Conservation (phyloP, 2,888 invertebrate species). For the Tyria jacobaeae region DNA sequence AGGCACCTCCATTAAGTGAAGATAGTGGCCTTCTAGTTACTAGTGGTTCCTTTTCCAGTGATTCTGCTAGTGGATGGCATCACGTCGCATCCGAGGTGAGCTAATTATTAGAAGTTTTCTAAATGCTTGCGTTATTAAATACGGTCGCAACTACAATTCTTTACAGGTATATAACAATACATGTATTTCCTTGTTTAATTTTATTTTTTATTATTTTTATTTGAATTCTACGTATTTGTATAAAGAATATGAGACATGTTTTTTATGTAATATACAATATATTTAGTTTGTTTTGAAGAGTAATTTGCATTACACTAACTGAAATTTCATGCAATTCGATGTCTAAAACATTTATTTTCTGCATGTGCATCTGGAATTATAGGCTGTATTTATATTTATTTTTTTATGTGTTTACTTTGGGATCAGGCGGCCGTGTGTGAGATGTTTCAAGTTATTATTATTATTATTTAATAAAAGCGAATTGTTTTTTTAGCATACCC, state of each 20-base stretch:
- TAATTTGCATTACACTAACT: background rate
- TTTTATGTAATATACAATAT: background rate
- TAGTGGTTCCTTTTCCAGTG: conserved; percentile 91
- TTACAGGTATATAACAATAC: background rate
- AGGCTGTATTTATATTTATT: too few species aligned
- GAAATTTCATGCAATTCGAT: background rate
- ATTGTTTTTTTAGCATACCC: too few species aligned
- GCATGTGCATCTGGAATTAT: too few species aligned
- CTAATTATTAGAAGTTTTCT: conserved; percentile 21
- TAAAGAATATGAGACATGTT: background rate
- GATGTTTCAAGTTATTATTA: too few species aligned
- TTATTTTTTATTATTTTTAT: too few species aligned
- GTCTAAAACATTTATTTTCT: too few species aligned
- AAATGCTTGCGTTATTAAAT: background rate
- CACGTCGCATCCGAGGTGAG: conserved; percentile 89
- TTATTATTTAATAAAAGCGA: too few species aligned
- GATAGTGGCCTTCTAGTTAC: conserved; percentile 91
- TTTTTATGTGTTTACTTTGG: background rate
- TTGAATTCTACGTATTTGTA: background rate
- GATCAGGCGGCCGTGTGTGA: too few species aligned
- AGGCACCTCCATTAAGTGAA: conserved; percentile 91
- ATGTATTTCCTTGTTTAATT: background rate
- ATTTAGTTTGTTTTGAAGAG: background rate
- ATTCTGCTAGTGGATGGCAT: conserved; percentile 89
- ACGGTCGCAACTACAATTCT: background rate